Evolutionary conservation across 2,888 invertebrate genomes (phyloP).

Genomic region (Sphaeridia pumilis): DNA sequence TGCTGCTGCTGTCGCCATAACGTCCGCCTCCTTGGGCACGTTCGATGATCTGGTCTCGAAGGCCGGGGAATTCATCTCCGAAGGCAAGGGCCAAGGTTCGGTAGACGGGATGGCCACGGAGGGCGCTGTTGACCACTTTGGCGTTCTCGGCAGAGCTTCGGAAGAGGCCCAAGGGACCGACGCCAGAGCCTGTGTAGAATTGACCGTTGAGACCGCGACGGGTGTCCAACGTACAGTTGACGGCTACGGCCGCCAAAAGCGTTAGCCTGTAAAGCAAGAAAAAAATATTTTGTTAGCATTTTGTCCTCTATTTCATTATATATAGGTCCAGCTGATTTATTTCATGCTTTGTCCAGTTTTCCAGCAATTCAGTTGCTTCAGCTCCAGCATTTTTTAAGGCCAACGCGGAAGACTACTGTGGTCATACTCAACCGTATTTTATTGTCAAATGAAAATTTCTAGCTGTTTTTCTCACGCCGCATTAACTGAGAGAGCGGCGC

Average conservation of each 20-base stretch:
- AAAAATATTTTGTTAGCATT: too few species aligned
- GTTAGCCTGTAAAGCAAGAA: background rate
- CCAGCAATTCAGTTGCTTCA: too few species aligned
- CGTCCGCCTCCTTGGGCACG: background rate
- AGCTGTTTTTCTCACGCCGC: too few species aligned
- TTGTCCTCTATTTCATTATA: too few species aligned
- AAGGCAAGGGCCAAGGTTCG: constrained; percentile 8
- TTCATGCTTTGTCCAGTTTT: too few species aligned
- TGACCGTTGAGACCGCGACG: constrained; percentile 1
- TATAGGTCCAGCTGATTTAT: too few species aligned
- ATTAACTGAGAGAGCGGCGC: too few species aligned
- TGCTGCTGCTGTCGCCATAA: background rate
- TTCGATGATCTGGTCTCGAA: constrained; percentile 7
- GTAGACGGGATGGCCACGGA: background rate
- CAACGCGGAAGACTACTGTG: too few species aligned
- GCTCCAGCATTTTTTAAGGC: too few species aligned
- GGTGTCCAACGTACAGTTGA: background rate
- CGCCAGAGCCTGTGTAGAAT: constrained; percentile 8
- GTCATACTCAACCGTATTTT: too few species aligned
- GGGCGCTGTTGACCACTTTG: constrained; percentile 7
- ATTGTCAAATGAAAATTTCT: too few species aligned
- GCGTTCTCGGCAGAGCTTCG: constrained; percentile 12
- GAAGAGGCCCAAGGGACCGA: constrained; percentile 12
- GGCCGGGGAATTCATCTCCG: constrained; percentile 11
- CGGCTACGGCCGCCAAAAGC: background rate